Base-by-base conservation (phyloP, 2,113 vertebrate species). In the Pygoscelis adeliae region DNA sequence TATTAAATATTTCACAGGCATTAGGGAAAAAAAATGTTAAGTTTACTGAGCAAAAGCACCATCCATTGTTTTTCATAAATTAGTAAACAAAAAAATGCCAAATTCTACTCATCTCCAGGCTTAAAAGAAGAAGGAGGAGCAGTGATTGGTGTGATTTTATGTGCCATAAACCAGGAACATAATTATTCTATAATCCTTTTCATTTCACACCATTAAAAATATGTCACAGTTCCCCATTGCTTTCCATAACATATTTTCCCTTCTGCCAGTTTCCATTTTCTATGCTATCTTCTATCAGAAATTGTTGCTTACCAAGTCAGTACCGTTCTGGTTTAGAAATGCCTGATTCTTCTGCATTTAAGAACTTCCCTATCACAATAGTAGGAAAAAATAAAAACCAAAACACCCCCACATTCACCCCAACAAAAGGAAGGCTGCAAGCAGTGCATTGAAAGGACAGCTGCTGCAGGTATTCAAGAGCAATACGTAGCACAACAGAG, bases 1-100 rank as follows among this genome's bases (percentile, higher is more conserved):
- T 36, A 15, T 67, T 93, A 66, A 93, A 84, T 83, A 81, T 74
- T 94, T 90, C 61, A 72, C 11, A 26, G 49, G 4, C 15, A 29
- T 79, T 34, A 86, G 12, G 14, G 38, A 92, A 91, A 93, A 6
- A 29, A 93, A 6, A 29, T 40, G 6, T 36, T 90, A n/a, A 11
- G 42, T 90, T 66, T 87, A 87, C n/a, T 65, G 66, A 91, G 65
- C 36, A 94, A 95, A 96, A 90, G 20, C 7, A 73, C 19, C 3
- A 13, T 52, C 9, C 36, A 29, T 91, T 83, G 3, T 29, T 85
- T 86, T 95, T 76, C 32, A 38, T 40, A 93, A 87, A 59, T 16
- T 25, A 81, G 3, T 63, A 66, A 86, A 85, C 9, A 56, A 90
- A 91, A 71, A 32, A 34, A 6, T 9, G 1, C 15, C 66, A 69